These are phyloP conservation scores for Metalampra italica DNA, from an alignment of 2,888 invertebrate genomes.

Conservation along the genomic window DNA sequence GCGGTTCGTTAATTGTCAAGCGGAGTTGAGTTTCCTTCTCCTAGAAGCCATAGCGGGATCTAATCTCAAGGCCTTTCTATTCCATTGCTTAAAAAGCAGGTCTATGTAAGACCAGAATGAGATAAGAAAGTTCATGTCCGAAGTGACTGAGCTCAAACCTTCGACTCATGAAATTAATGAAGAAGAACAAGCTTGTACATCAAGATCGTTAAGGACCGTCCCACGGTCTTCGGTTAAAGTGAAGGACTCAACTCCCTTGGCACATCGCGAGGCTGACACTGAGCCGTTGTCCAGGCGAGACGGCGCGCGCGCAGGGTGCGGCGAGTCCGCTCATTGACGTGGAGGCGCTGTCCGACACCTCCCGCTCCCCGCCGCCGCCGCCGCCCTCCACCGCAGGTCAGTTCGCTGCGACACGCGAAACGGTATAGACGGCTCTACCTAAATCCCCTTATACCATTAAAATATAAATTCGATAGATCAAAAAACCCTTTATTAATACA, in stretches of 20 bases:
- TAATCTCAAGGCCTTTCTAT: too few species aligned
- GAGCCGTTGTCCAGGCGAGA: constrained; percentile 75
- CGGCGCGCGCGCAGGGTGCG: constrained; percentile 79
- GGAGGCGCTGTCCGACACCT: constrained; percentile 81
- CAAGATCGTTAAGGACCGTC: neutral
- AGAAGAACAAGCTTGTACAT: too few species aligned
- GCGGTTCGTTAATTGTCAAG: constrained; percentile 30
- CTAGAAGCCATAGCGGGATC: neutral
- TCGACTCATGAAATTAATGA: neutral
- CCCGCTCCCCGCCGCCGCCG: constrained; percentile 72
- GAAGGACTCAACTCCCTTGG: neutral
- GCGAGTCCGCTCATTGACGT: constrained; percentile 83
- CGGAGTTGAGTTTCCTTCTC: constrained; percentile 43
- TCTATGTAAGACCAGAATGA: too few species aligned
- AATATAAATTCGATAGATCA: neutral
- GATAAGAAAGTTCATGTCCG: too few species aligned
- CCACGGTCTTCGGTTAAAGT: constrained; percentile 4
- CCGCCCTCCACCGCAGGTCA: constrained; percentile 74
- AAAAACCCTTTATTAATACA: neutral
- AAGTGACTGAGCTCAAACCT: too few species aligned
- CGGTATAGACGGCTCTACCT: constrained; percentile 52
- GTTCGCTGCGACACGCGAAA: constrained; percentile 54
- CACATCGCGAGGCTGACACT: constrained; percentile 3
- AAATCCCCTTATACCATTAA: neutral
- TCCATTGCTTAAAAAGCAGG: too few species aligned